Evolutionary conservation across 2,797 vertebrate genomes (phyloP).

Genomic region (Myotis pilosus): DNA sequence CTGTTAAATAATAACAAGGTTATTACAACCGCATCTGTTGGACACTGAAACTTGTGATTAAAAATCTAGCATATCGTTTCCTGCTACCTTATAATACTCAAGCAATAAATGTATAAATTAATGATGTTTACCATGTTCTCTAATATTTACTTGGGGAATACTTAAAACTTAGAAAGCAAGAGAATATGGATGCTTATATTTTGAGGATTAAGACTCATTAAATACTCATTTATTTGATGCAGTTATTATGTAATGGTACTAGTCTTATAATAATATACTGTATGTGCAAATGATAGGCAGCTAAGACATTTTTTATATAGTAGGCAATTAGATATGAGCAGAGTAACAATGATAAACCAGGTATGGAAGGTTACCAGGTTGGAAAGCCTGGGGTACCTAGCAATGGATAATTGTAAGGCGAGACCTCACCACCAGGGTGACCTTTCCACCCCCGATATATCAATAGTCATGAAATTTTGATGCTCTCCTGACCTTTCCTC

Average conservation of each 20-base stretch:
- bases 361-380: too few relatives aligned
- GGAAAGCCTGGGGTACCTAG: neutral
- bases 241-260: neutral
- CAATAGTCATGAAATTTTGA: too few relatives aligned
- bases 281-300: neutral
- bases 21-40: too few relatives aligned
- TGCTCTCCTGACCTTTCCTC: too few relatives aligned
- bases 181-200: neutral
- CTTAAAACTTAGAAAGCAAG: neutral
- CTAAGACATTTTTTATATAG: neutral
- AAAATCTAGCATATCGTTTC: neutral
- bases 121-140: neutral
- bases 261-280: neutral
- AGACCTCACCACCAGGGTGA: neutral
- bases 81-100: neutral
- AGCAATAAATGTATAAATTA: neutral
- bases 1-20: too few relatives aligned
- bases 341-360: too few relatives aligned
- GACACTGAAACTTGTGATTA: neutral
- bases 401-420: neutral
- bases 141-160: neutral
- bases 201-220: neutral
- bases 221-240: neutral
- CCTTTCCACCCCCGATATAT: neutral
- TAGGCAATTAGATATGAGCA: too few relatives aligned